These are phyloP conservation scores for Idaea dimidiata DNA, from an alignment of 2,888 invertebrate species.

Conservation along the genomic window DNA sequence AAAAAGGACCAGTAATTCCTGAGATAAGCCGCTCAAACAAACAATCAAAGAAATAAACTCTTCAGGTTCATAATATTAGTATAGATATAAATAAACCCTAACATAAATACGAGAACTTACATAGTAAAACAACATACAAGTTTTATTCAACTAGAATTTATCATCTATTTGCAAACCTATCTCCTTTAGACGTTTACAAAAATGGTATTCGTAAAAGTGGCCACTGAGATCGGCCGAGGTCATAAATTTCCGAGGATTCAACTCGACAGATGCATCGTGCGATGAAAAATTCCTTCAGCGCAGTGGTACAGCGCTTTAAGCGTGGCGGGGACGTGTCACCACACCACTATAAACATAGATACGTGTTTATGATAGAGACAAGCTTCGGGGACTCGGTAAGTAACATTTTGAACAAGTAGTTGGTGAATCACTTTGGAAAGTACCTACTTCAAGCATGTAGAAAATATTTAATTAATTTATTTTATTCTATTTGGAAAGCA, in stretches of 20 bases:
- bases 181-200: slow-evolving; percentile 52
- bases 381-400: background rate
- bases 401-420: background rate
- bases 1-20: too few species aligned
- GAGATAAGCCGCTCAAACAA: too few species aligned
- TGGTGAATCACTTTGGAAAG: background rate
- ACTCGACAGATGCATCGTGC: slow-evolving; percentile 65
- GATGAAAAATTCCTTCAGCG: slow-evolving; percentile 68
- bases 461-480: too few species aligned
- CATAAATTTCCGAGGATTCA: slow-evolving; percentile 76
- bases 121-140: background rate
- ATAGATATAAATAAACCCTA: too few species aligned
- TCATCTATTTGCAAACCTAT: slow-evolving; percentile 33
- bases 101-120: background rate
- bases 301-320: slow-evolving; percentile 33
- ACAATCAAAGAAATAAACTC: too few species aligned
- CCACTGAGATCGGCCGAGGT: slow-evolving; percentile 57
- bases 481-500: too few species aligned
- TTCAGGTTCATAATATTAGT: too few species aligned
- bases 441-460: background rate
- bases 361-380: background rate
- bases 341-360: background rate
- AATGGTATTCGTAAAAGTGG: slow-evolving; percentile 60
- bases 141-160: background rate
- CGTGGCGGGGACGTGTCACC: background rate